Percentiles rank a stretch among this genome's conserved stretches.
Conservation (phyloP, 2,113 vertebrate genomes). For the Clarias magur region DNA sequence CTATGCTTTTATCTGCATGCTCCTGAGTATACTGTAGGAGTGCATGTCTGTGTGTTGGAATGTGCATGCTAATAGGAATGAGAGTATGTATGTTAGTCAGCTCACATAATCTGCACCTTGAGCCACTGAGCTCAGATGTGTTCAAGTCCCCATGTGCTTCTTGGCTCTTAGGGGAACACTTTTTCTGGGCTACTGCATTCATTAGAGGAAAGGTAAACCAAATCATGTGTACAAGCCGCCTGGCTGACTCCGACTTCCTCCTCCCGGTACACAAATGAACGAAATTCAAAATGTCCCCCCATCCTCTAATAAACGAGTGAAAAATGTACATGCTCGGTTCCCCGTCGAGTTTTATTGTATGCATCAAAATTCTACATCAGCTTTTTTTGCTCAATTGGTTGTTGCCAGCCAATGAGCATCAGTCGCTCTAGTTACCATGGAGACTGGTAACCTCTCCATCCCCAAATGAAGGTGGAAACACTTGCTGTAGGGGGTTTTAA, state of each 20-base stretch:
- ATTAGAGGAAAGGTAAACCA: slow-evolving; percentile 86
- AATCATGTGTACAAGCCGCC: slow-evolving; percentile 59
- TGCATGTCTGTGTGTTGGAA: slow-evolving; percentile 30
- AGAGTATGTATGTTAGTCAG: slow-evolving; percentile 28
- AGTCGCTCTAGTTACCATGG: slow-evolving; percentile 85
- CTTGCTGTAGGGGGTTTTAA: slow-evolving; percentile 74
- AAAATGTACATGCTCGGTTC: slow-evolving; percentile 2
- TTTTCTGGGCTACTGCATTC: slow-evolving; percentile 80
- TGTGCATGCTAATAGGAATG: slow-evolving; percentile 28
- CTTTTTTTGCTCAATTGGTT: slow-evolving; percentile 77
- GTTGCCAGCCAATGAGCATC: slow-evolving; percentile 74
- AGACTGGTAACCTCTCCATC: slow-evolving; percentile 76
- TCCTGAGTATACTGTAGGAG: not conserved
- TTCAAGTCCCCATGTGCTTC: slow-evolving; percentile 43
- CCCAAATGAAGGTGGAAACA: slow-evolving; percentile 78
- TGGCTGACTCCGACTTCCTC: slow-evolving; percentile 24
- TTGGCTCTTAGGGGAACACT: slow-evolving; percentile 75
- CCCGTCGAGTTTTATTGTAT: slow-evolving; percentile 8
- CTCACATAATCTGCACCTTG: slow-evolving; percentile 49
- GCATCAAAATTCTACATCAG: slow-evolving; percentile 39
- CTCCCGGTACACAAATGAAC: not conserved
- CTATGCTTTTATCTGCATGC: slow-evolving; percentile 23
- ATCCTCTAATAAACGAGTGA: slow-evolving; percentile 7
- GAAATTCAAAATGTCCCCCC: slow-evolving; percentile 19
- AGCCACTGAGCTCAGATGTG: slow-evolving; percentile 72